These are phyloP conservation scores for Schizotus pectinicornis DNA, from an alignment of 2,888 invertebrate genomes.

Conservation along the genomic window DNA sequence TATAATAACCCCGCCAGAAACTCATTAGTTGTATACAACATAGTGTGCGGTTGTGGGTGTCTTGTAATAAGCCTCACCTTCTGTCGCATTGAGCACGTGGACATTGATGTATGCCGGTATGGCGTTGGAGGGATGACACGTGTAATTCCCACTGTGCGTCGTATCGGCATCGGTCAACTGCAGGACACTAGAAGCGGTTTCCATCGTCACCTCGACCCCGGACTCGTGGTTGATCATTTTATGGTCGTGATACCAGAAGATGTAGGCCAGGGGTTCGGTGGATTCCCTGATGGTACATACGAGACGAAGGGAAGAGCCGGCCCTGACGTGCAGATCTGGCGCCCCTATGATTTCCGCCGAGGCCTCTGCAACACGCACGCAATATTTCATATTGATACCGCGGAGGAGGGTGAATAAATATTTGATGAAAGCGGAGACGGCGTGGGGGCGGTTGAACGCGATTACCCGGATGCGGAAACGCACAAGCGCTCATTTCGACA, in stretches of 20 bases:
- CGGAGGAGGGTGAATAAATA: constrained; percentile 24
- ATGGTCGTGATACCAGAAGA: constrained; percentile 68
- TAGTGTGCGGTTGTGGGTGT: not conserved
- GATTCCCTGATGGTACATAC: constrained; percentile 63
- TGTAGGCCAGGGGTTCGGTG: constrained; percentile 64
- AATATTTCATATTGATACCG: constrained; percentile 7
- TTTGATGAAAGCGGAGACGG: constrained; percentile 17
- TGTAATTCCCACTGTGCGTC: constrained; percentile 71
- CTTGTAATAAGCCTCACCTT: constrained; percentile 44
- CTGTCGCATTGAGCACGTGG: constrained; percentile 72
- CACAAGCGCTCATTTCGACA: not conserved
- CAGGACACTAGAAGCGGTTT: constrained; percentile 66
- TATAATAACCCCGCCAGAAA: constrained; percentile 8
- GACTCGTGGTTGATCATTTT: constrained; percentile 68
- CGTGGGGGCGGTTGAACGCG: not conserved
- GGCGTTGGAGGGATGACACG: constrained; percentile 72
- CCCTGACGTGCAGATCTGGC: constrained; percentile 66
- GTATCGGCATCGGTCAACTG: constrained; percentile 67
- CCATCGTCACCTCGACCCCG: constrained; percentile 62
- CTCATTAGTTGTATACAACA: constrained; percentile 1
- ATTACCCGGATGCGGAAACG: not conserved
- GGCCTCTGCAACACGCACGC: constrained; percentile 58
- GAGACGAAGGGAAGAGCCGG: constrained; percentile 64
- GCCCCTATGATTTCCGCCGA: constrained; percentile 65
- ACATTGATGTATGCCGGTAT: constrained; percentile 69